Evolutionary conservation across 2,888 invertebrate species (phyloP), one percentile per base, ranked within the genome.

Genomic region (Plebejus anna): DNA sequence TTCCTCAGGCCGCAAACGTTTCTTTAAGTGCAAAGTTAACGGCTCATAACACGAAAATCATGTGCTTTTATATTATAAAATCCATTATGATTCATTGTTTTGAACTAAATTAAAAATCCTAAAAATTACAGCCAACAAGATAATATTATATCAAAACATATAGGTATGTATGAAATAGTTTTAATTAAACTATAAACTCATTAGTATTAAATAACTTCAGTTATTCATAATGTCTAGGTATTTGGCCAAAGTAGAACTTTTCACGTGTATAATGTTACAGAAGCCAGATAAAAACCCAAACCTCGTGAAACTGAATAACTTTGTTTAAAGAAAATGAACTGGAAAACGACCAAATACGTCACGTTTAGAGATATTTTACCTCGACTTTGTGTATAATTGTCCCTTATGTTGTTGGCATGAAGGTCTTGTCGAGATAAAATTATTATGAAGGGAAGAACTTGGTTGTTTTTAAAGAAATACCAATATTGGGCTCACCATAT

Each of bases 231-330:
- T 61, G 6, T 51, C 13, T 13, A 11, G n/a, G 61, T 13, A 13
- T 66, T 66, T 66, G 32, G 66, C 66, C 7, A 55, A 76, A 73
- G 57, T 75, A 70, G 47, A 36, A 77, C 57, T 59, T 76, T 70
- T 76, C 51, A 36, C 57, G 75, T 22, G 61, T 61, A 75, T 66
- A 66, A 66, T 66, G 66, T 66, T 66, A 66, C 66, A 66, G 66
- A 66, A 66, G 66, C 66, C 66, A 66, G 66, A 32, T 66, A 66
- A 66, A 32, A 32, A 32, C 61, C 7, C 66, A 13, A 66, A 32
- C 32, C 32, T 66, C 66, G 66, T 66, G 66, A 66, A 66, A 66
- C 66, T 66, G 32, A 66, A 66, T 66, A 66, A 32, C 66, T 32
- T 66, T 66, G 66, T 66, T 66, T 4, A 13, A 66, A 32, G 32